phyloP scores from a whole-genome alignment of 2,113 vertebrate genomes.

The Canis aureus region DNA sequence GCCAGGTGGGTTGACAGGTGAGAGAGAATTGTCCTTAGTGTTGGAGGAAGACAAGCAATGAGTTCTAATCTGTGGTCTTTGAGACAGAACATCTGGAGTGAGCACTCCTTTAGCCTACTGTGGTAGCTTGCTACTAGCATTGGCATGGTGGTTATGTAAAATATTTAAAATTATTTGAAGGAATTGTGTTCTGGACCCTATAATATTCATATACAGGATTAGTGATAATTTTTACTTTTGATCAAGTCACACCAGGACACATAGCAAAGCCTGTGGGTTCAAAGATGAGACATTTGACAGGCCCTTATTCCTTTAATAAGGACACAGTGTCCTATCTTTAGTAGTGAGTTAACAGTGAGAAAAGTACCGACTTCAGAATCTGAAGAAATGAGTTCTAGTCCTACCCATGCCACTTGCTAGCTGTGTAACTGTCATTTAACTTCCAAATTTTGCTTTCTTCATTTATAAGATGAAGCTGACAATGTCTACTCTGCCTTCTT shows the following conservation, averaged over 20 bases:
- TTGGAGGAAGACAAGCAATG: background rate
- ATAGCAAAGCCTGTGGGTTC: background rate
- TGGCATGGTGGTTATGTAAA: too few species aligned
- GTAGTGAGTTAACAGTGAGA: background rate
- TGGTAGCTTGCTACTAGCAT: too few species aligned
- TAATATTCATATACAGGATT: background rate
- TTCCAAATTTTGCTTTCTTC: slow-evolving; percentile 35
- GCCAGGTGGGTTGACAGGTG: background rate
- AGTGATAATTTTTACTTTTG: slow-evolving; percentile 1
- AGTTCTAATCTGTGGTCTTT: background rate
- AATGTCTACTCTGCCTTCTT: background rate
- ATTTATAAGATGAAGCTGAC: background rate
- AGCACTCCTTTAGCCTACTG: background rate
- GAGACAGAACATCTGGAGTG: background rate
- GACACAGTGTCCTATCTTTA: background rate
- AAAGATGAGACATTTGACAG: slow-evolving; percentile 31
- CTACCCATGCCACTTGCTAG: background rate
- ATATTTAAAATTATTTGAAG: background rate
- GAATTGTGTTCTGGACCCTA: background rate
- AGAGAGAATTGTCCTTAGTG: background rate
- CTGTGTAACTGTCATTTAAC: slow-evolving; percentile 21
- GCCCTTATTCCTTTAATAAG: background rate
- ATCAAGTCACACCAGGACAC: background rate
- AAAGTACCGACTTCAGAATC: background rate
- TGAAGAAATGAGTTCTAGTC: background rate